Base-by-base conservation (phyloP, 2,113 vertebrate species). In the Vombatus ursinus region DNA sequence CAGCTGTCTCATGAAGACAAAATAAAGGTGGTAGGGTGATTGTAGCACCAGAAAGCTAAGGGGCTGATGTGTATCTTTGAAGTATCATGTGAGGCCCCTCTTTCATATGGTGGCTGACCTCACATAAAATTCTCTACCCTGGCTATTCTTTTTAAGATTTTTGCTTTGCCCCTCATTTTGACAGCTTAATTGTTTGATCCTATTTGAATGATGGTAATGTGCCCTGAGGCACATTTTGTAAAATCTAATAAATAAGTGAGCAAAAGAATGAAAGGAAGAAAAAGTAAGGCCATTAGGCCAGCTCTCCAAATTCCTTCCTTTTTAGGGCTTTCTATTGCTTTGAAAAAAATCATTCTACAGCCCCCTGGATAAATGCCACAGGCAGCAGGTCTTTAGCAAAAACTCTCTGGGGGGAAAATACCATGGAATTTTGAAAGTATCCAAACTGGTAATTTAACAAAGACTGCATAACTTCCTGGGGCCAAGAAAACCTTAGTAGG, bases 131-230 rank as follows among this genome's bases (percentile, higher is more conserved):
- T 52, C 24, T 93, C 53, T 91, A 53, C 14, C 19, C 22, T 37
- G 26, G 48, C 26, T 92, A 26, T 68, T 49, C 84, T 90, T 51
- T 91, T 9, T 90, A 84, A 84, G 8, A 90, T 51, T 94, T 37
- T 53, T 28, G 49, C 31, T 50, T 54, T 49, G 0, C 57, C 5
- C 89, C 48, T 93, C 22, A 8, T 26, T 93, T 84, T 96, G 57
- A 90, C n/a, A 95, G 89, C 37, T 97, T 90, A 96, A 92, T 90
- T 95, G 91, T 90, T n/a, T 95, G 94, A 54, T 91, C 47, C 37
- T 94, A 96, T 95, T 91, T 96, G 91, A 95, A 93, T 96, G 50
- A 93, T 94, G 61, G 52, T 95, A 90, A 89, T 95, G 92, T 96
- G n/a, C 8, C 91, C 19, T 91, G 52, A 4, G 0, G 0, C 50